Evolutionary conservation across 2,113 vertebrate species (phyloP), one percentile per base, ranked within the genome.

Genomic region (Pseudopipra pipra): DNA sequence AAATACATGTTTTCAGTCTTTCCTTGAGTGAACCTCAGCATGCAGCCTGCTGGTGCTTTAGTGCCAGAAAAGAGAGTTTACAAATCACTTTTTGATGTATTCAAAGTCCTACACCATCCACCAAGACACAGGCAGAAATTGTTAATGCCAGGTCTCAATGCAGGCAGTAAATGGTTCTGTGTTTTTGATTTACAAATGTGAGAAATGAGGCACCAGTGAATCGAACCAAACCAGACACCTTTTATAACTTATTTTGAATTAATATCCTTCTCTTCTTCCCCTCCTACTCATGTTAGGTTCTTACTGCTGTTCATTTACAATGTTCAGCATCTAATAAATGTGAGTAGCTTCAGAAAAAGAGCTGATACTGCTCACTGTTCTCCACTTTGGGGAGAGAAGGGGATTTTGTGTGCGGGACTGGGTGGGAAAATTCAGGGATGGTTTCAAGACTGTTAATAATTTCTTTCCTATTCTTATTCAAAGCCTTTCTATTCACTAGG

Each of bases 401-500:
- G 31, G 11, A 93, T 24, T 47, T 74, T 75, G 35, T 65, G 21
- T 87, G 33, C 19, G 33, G 58, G 66, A 68, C 61, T 33, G 13
- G 24, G 24, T 2, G 43, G 12, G 56, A 86, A 89, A 47, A 90
- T 78, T 81, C 0, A 1, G 68, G 7, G 20, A 13, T 65, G 20
- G 6, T 39, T 91, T 92, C 39, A 51, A 44, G 39, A 17, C 21
- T 16, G 9, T 54, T 47, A 47, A 41, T 58, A 75, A 16, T 20
- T 62, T 89, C 85, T 90, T 72, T 33, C 44, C 21, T 59, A 10
- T 66, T 89, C 49, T 80, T 72, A 89, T 74, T 58, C 62, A 92
- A 91, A 91, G 58, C 44, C 87, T 95, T 91, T 96, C 55, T 91
- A 33, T 33, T 77, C 85, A 70, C 33, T 47, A 67, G 66, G 56